Percentiles rank a stretch among this genome's conserved stretches.
phyloP scores from a whole-genome alignment of 92 coral and sea anemone genomes.

The Nematostella vectensis region DNA sequence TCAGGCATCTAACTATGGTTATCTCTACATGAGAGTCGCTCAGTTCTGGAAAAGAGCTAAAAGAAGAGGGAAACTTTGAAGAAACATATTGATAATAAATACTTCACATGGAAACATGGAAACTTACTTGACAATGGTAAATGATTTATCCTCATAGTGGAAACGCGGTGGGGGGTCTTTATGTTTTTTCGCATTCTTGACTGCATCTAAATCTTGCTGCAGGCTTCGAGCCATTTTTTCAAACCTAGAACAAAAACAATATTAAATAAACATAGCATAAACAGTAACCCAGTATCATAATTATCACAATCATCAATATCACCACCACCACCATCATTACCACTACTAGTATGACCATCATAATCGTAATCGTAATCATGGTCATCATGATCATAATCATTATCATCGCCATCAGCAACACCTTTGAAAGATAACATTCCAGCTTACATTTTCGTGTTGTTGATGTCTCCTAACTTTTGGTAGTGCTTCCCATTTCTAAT shows the following conservation, averaged over 20 bases:
- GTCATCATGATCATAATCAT: no score
- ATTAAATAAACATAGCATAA: neutral
- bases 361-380: neutral
- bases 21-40: slow-evolving; percentile 87
- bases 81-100: slow-evolving; percentile 77
- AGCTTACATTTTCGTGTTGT: slow-evolving; percentile 76
- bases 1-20: slow-evolving; percentile 65
- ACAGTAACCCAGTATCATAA: no score
- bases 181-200: slow-evolving; percentile 85
- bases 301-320: neutral
- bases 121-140: slow-evolving; percentile 78
- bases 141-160: slow-evolving; percentile 89
- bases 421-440: no score
- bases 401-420: neutral
- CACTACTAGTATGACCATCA: neutral
- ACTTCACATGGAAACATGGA: slow-evolving; percentile 22
- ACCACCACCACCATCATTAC: neutral
- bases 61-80: neutral
- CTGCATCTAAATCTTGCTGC: slow-evolving; percentile 76
- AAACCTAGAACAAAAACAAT: slow-evolving; percentile 36
- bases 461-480: slow-evolving; percentile 81
- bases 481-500: slow-evolving; percentile 73
- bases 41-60: slow-evolving; percentile 84
- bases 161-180: slow-evolving; percentile 85
- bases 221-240: slow-evolving; percentile 81